Evolutionary conservation across 2,113 vertebrate genomes (phyloP).

Genomic region (Lanius ludovicianus): DNA sequence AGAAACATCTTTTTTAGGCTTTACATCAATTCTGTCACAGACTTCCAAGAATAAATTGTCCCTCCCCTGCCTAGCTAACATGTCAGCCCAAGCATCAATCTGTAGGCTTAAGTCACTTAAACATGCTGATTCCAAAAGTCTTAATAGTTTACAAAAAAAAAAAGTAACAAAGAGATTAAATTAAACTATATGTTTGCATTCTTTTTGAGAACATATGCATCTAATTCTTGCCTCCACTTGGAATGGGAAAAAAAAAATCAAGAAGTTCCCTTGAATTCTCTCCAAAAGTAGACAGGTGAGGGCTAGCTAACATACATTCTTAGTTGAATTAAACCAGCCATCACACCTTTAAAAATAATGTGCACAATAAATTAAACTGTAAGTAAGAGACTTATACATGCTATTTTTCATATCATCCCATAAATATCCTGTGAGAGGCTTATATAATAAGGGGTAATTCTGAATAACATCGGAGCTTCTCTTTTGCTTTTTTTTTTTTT

Average conservation of each 20-base stretch:
- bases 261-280: not conserved
- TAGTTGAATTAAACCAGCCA: not conserved
- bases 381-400: not conserved
- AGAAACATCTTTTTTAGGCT: slow-evolving; percentile 33
- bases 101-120: not conserved
- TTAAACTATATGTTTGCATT: not conserved
- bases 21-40: slow-evolving; percentile 19
- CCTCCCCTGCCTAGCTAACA: slow-evolving; percentile 20
- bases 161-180: not conserved
- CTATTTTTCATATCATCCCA: not conserved
- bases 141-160: not conserved
- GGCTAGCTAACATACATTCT: not conserved
- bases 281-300: not conserved
- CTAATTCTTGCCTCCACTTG: not conserved
- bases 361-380: not conserved
- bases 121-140: not conserved
- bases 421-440: not conserved
- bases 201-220: not conserved
- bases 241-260: not conserved
- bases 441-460: not conserved
- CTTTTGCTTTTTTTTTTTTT: not conserved
- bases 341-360: not conserved
- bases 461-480: not conserved
- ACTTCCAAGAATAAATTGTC: slow-evolving; percentile 17
- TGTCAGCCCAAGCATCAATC: slow-evolving; percentile 17